Evolutionary conservation across 2,888 invertebrate genomes (phyloP).

Genomic region (Augiades crinisus): DNA sequence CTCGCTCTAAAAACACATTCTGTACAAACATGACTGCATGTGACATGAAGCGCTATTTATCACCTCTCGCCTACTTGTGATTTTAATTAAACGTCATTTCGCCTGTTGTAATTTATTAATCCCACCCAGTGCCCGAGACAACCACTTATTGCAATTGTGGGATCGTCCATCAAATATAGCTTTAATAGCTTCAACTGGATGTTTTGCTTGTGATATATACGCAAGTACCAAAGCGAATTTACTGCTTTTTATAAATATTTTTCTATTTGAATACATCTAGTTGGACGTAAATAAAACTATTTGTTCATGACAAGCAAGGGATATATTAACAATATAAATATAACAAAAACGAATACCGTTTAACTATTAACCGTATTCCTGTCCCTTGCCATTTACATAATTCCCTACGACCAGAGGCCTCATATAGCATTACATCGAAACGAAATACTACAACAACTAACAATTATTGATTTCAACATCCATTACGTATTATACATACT

Average conservation of each 20-base stretch:
- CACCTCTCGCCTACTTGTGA: constrained; percentile 52
- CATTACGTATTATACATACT: background rate
- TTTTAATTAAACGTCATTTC: constrained; percentile 74
- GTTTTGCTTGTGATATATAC: background rate
- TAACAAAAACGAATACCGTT: background rate
- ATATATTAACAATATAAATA: too few relatives aligned
- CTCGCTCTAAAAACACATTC: constrained; percentile 38
- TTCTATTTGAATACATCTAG: too few relatives aligned
- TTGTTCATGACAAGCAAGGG: too few relatives aligned
- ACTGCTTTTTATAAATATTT: too few relatives aligned
- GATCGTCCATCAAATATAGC: constrained; percentile 13
- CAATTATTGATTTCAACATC: background rate
- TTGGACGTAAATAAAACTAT: too few relatives aligned
- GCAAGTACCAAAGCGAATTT: too few relatives aligned
- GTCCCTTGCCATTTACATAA: background rate
- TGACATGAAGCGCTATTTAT: constrained; percentile 68
- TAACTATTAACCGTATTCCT: background rate
- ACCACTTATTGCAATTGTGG: constrained; percentile 34
- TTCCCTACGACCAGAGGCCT: background rate
- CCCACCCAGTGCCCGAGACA: constrained; percentile 35
- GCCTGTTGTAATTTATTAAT: constrained; percentile 55
- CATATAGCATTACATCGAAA: background rate
- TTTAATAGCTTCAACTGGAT: constrained; percentile 3
- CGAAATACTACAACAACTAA: background rate
- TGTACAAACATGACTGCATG: constrained; percentile 47